Base-by-base conservation (phyloP, 2,888 invertebrate genomes). In the Piscicola geometra region DNA sequence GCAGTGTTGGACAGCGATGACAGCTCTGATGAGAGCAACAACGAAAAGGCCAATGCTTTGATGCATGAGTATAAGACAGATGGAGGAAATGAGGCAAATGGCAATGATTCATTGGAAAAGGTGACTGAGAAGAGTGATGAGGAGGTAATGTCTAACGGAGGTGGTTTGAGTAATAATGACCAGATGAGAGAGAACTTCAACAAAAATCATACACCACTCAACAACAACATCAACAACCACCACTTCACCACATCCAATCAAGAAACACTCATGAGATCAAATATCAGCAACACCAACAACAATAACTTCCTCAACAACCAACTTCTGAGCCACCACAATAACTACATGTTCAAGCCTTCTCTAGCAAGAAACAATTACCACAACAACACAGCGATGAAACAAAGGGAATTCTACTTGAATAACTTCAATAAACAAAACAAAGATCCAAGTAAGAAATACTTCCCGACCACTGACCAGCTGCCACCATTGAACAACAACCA, bases 1-100 rank as follows among this genome's bases (percentile, higher is more conserved):
- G 78, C 71, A 9, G 76, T 78, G 12, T 77, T 77, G 15, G 79
- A 77, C 66, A 77, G 76, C 64, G 79, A 79, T 52, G 77, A 76
- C 28, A 71, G 71, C 18, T 67, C 66, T 1, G 60, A 60, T 28
- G 68, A 68, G 30, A 74, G 74, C 3, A 70, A 72, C 28, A 75
- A 76, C 25, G 56, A 71, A n/a, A 50, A 71, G 5, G n/a, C n/a
- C n/a, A n/a, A 72, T 1, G 28, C 9, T 18, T 32, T 33, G 33
- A 18, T 15, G 12, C 33, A 32, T 35, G n/a, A n/a, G n/a, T n/a
- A n/a, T n/a, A 28, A 68, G 52, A 41, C 28, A 3, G 50, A 52
- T 35, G 75, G 32, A 12, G 47, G 18, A 15, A n/a, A n/a, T 30
- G 21, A 52, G 47, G 50, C 9, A 5, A 28, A 33, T 12, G 66